Base-by-base conservation (phyloP, 2,888 invertebrate species). In the Prosopocoilus inquinatus region DNA sequence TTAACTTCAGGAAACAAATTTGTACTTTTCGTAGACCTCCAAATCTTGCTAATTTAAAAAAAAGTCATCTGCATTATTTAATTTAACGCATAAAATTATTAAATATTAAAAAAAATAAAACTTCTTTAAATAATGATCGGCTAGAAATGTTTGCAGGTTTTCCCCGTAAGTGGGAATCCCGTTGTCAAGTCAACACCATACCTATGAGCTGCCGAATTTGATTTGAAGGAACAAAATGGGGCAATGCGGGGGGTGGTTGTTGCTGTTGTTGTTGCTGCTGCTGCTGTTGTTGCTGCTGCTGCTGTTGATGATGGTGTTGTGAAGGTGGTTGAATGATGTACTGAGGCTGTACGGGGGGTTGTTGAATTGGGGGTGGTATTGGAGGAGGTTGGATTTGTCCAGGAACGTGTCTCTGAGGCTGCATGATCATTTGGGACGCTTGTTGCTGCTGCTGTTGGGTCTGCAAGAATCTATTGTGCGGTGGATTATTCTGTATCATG, bases 191-290 rank as follows among this genome's bases (percentile, higher is more conserved):
- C 9, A 34, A 13, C 9, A 15, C 12, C 65, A 60, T 65, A 74
- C 75, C 74, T 39, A 75, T 75, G 56, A 75, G 74, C 59, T 73
- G 66, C 54, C 74, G 70, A 46, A 75, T 74, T 58, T 75, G 75
- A 62, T 67, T 70, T 5, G 73, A 71, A 47, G 70, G 70, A 36
- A 75, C 68, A 51, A 69, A 75, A 7, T 70, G 49, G 2, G 75
- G 75, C 47, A 75, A 59, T 8, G 73, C 69, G 48, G 66, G 55
- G 35, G 67, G 69, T 35, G 63, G 3, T 28, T 28, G 20, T 4
- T 28, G 20, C 20, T 28, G 20, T 20, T 20, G 63, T 32, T 62
- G 59, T 20, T 50, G 59, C 7, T 61, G 62, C 47, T 58, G 58
- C 39, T 61, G 64, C 7, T 66, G 55, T 39, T 67, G 69, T 38